Evolutionary conservation across 2,888 invertebrate species (phyloP), one percentile per base, ranked within the genome.

Genomic region (Maniola hyperantus): DNA sequence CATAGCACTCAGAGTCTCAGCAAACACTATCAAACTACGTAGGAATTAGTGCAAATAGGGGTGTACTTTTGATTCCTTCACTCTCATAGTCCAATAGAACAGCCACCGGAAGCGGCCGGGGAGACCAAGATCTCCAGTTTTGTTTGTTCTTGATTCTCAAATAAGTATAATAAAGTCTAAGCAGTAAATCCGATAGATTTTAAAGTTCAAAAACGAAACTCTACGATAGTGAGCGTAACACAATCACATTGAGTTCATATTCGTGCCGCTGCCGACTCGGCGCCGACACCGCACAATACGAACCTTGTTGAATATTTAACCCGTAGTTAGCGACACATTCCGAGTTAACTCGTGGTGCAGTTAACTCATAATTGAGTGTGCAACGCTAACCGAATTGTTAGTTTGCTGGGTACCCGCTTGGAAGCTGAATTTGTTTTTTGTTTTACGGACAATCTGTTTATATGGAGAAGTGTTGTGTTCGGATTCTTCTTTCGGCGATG

Each of bases 331-430:
- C 77, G 81, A 77, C 78, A 77, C 76, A 75, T 76, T 72, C 77
- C 76, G 79, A 76, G 79, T 81, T 80, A 78, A 76, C 79, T 76
- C 70, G 74, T 76, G 77, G 76, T 79, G 80, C 81, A 82, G 83
- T 83, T 83, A 79, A 73, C 76, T 75, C 76, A 75, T 85, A 85
- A 85, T 85, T 84, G 83, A 84, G 82, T 82, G 76, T 69, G 74
- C 75, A 73, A 70, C 68, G 75, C 68, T 73, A 75, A 77, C 75
- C 76, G 74, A 75, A 77, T 75, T 73, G 76, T 73, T 76, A 75
- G 75, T 74, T 74, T 71, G 73, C 70, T 71, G 66, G 67, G 71
- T 61, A 66, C 68, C 63, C 62, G 61, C 64, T 65, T 60, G 59
- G 57, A 64, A 65, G 50, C 57, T 33, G 36, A 58, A 18, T 67